Percentiles rank a stretch among this genome's conserved stretches.
Evolutionary conservation across 1,140 invertebrate genomes (phyloP).

Genomic region (Pachypeltis micranthus): DNA sequence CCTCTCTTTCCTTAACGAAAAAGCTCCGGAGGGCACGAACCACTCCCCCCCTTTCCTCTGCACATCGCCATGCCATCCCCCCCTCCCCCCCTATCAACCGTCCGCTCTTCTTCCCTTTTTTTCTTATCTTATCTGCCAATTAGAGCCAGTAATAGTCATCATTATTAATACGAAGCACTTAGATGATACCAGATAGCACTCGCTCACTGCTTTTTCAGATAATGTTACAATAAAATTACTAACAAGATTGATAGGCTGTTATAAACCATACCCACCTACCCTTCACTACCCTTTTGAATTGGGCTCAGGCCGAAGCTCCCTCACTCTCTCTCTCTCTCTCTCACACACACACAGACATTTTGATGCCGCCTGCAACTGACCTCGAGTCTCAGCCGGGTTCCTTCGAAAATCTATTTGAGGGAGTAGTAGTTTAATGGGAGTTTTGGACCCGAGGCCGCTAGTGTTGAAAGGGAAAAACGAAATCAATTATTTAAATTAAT

Average conservation of each 20-base stretch:
- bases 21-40: background rate
- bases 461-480: too few species aligned
- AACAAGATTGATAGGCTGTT: background rate
- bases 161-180: constrained; percentile 17
- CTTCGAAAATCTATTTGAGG: too few species aligned
- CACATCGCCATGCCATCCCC: too few species aligned
- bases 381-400: too few species aligned
- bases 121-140: constrained; percentile 12
- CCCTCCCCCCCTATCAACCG: background rate
- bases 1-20: background rate
- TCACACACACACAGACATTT: too few species aligned
- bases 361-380: too few species aligned
- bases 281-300: background rate
- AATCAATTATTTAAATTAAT: too few species aligned
- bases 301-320: background rate
- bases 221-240: constrained; percentile 11
- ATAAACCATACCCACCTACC: background rate
- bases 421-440: too few species aligned
- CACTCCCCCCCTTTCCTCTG: background rate
- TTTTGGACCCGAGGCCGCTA: too few species aligned
- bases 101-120: background rate
- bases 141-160: constrained; percentile 17
- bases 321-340: too few species aligned
- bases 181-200: constrained; percentile 16
- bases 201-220: background rate